Conservation (phyloP, 2,113 vertebrate genomes). For the Narcine bancroftii region DNA sequence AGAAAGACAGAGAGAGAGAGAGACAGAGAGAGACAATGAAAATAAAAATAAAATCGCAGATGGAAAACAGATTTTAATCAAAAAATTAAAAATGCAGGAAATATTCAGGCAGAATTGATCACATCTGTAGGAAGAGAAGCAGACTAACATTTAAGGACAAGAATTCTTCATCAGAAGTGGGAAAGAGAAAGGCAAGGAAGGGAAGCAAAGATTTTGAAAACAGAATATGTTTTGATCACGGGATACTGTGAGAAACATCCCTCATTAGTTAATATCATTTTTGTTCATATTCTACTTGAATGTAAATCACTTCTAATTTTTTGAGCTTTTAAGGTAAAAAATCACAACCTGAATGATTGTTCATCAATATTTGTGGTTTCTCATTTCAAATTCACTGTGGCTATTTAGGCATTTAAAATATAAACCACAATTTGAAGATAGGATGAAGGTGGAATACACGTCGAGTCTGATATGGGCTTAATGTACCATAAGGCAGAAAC, state of each 20-base stretch:
- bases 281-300: background rate
- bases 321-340: background rate
- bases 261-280: background rate
- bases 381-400: background rate
- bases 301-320: background rate
- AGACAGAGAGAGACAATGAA: background rate
- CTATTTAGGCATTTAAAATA: background rate
- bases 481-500: background rate
- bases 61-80: too few relatives aligned
- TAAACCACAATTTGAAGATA: background rate
- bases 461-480: background rate
- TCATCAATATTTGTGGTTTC: background rate
- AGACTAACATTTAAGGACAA: background rate
- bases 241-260: background rate
- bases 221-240: background rate
- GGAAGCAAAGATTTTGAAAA: too few relatives aligned
- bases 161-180: too few relatives aligned
- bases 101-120: too few relatives aligned
- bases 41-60: background rate
- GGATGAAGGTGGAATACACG: background rate
- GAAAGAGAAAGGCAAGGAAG: too few relatives aligned
- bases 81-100: too few relatives aligned
- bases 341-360: too few relatives aligned
- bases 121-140: too few relatives aligned
- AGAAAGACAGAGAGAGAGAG: background rate